Base-by-base conservation (phyloP, 2,888 invertebrate species). In the Rhagophthalmus giganteus region DNA sequence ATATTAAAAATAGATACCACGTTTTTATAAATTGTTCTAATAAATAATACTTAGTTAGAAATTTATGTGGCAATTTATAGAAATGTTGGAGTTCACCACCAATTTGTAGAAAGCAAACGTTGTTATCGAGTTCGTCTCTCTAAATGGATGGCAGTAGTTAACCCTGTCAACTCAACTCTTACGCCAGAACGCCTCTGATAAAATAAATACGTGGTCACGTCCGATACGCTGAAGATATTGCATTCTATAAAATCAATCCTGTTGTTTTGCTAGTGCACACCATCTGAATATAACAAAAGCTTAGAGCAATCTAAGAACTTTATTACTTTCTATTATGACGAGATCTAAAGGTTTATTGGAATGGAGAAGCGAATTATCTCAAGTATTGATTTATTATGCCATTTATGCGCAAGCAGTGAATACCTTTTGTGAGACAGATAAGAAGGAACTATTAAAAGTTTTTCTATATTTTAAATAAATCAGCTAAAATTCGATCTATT, bases 131-230 rank as follows among this genome's bases (percentile, higher is more conserved):
- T 62, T 60, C 55, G 59, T 59, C 55, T 50, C 57, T 55, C 54
- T 59, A 62, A 63, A 66, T 64, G 60, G 60, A 65, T 66, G 58
- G 65, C 60, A 48, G 64, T 58, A 66, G 64, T 66, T 66, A 65
- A 66, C 66, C 66, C 60, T 61, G 66, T 65, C 66, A 63, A 61
- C 65, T 64, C 66, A 66, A 66, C 66, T 66, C 64, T 63, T 64
- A 59, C 59, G 60, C 60, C 55, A 53, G 54, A 54, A 55, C 57
- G 59, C 58, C 58, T 56, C 49, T 47, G 49, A 55, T 53, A 60
- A 61, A 63, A 65, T 65, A 65, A 64, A 65, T 65, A 64, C 61
- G 42, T 38, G 61, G 62, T 63, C 62, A 61, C 61, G 64, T 63
- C 61, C 54, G 57, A 59, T 54, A 58, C 44, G 48, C 37, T 48